Evolutionary conservation across 2,888 invertebrate genomes (phyloP), one percentile per base, ranked within the genome.

Genomic region (Ectropis crepuscularia): DNA sequence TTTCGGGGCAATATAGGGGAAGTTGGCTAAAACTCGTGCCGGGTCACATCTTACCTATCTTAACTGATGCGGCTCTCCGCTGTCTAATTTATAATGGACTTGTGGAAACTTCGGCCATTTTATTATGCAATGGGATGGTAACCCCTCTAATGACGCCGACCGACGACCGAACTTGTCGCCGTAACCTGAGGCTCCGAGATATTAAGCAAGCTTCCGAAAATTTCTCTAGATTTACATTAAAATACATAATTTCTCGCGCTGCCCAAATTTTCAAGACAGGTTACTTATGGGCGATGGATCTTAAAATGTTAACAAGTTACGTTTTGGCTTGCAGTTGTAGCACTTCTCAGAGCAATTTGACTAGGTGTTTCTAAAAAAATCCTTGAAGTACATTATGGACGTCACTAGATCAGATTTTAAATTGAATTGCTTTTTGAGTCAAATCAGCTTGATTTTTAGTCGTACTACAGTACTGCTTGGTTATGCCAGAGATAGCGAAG

Each of bases 31-130:
- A 87, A 85, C 84, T 89, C 89, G 88, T 88, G 88, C 85, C 87
- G 88, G 91, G 91, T 90, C 91, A 89, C 88, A 90, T 90, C 88
- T 86, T 90, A 90, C 91, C 91, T 90, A 92, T 90, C 92, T 92
- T 88, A 92, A 91, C 89, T 89, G 92, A 92, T 90, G 91, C 90
- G 90, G 87, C 87, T 86, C 89, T 90, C 89, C 90, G 87, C 87
- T 89, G 92, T 92, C 92, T 92, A 92, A 92, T 92, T 92, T 92
- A 92, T 92, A 92, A 92, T 92, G 92, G 92, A 91, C 92, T 92
- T 92, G 87, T 84, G 90, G 86, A 90, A 92, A 92, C 91, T 92
- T 92, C 78, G 88, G 81, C 89, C 92, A 92, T 92, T 92, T 92
- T 92, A 92, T 92, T 92, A 92, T 92, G 92, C 91, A 91, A 90